Percentiles rank a stretch among this genome's conserved stretches.
Evolutionary conservation across 2,113 vertebrate species (phyloP).

Genomic region (Neoarius graeffei): DNA sequence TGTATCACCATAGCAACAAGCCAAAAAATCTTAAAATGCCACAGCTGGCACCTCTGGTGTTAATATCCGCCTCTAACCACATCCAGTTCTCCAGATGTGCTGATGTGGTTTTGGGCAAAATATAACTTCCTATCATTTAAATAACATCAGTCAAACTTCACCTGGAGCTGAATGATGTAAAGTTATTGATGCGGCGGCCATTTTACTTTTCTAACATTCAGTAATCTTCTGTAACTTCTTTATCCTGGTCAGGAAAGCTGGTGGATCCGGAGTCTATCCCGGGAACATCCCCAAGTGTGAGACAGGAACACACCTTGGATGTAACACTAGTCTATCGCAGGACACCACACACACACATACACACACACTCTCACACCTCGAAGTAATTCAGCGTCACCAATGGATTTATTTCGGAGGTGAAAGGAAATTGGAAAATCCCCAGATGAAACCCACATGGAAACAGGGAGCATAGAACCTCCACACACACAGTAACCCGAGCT

Average conservation of each 20-base stretch:
- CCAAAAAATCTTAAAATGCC: conserved; percentile 25
- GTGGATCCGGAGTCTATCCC: background rate
- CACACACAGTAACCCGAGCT: background rate
- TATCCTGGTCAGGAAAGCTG: background rate
- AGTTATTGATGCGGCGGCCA: background rate
- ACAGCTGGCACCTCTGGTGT: conserved; percentile 15
- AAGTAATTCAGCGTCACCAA: background rate
- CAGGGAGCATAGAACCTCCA: background rate
- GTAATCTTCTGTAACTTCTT: background rate
- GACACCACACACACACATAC: background rate
- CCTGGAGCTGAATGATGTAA: background rate
- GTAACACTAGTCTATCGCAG: no score
- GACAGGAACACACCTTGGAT: background rate
- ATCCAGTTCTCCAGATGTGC: conserved; percentile 15
- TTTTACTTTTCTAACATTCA: background rate
- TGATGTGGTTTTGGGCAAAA: background rate
- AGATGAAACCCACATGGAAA: background rate
- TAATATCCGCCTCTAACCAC: conserved; percentile 13
- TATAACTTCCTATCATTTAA: background rate
- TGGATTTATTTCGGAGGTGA: background rate
- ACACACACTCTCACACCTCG: background rate
- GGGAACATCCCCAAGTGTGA: background rate
- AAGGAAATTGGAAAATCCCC: background rate
- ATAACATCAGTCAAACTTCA: background rate
- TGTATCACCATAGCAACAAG: conserved; percentile 29